Evolutionary conservation across 2,797 vertebrate genomes (phyloP).

Genomic region (Pipistrellus nathusii): DNA sequence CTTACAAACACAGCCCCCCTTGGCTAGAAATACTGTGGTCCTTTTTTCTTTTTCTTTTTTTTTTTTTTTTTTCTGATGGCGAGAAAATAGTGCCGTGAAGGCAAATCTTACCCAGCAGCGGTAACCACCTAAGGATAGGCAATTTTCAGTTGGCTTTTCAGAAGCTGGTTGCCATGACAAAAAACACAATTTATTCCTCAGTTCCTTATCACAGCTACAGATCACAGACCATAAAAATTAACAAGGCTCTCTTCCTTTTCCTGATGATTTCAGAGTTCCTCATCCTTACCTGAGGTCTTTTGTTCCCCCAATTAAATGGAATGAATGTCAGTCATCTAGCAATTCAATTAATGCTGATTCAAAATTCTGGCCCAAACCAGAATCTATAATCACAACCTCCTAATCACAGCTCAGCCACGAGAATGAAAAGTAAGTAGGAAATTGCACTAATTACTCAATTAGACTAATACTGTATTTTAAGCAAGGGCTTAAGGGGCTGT

Average conservation of each 20-base stretch:
- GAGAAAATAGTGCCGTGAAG: slow-evolving; percentile 74
- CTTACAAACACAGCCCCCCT: slow-evolving; percentile 61
- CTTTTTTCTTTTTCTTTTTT: not conserved
- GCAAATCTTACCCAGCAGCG: slow-evolving; percentile 71
- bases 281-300: slow-evolving; percentile 81
- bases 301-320: slow-evolving; percentile 79
- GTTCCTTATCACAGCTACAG: slow-evolving; percentile 75
- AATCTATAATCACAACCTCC: slow-evolving; percentile 80
- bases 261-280: slow-evolving; percentile 68
- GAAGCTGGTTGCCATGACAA: slow-evolving; percentile 81
- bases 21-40: slow-evolving; percentile 73
- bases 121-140: slow-evolving; percentile 75
- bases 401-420: slow-evolving; percentile 79
- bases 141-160: slow-evolving; percentile 82
- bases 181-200: slow-evolving; percentile 79
- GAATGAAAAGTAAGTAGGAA: slow-evolving; percentile 81
- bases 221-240: slow-evolving; percentile 82
- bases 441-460: slow-evolving; percentile 81
- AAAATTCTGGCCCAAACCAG: slow-evolving; percentile 81
- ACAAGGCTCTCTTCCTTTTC: slow-evolving; percentile 71
- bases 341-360: slow-evolving; percentile 82
- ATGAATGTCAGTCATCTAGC: slow-evolving; percentile 77
- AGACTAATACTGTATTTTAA: slow-evolving; percentile 76
- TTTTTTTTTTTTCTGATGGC: slow-evolving; percentile 15
- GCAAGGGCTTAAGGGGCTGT: slow-evolving; percentile 66